Conservation (phyloP, 2,113 vertebrate species). For the Paramisgurnus dabryanus region DNA sequence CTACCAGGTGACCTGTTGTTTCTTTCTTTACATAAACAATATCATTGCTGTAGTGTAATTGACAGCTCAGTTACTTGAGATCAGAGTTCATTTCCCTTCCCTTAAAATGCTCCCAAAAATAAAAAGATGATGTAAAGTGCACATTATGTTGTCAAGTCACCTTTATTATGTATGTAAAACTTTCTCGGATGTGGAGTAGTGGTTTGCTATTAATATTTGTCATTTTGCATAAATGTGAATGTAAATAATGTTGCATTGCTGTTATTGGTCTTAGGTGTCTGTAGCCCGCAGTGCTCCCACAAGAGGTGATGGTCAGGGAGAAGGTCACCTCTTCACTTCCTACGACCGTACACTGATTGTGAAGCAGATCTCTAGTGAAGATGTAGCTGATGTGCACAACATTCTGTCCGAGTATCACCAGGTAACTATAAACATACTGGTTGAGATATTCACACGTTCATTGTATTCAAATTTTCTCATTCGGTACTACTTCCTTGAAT, state of each 20-base stretch:
- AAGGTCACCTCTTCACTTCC: slow-evolving; percentile 82
- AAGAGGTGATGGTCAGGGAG: slow-evolving; percentile 77
- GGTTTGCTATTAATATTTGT: background rate
- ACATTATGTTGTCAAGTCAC: too few species aligned
- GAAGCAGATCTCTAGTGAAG: slow-evolving; percentile 92
- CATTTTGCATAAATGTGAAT: background rate
- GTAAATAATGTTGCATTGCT: slow-evolving; percentile 2
- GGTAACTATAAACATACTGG: slow-evolving; percentile 64
- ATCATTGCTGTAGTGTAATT: too few species aligned
- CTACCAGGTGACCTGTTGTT: slow-evolving; percentile 76
- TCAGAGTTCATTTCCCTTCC: too few species aligned
- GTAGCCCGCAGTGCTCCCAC: slow-evolving; percentile 83
- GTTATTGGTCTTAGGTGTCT: slow-evolving; percentile 73
- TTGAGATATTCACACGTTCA: background rate
- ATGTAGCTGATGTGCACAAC: slow-evolving; percentile 89
- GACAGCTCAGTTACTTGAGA: too few species aligned
- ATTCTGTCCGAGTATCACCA: slow-evolving; percentile 94
- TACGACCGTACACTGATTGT: slow-evolving; percentile 87
- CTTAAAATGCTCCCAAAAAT: too few species aligned
- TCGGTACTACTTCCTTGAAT: slow-evolving; percentile 1
- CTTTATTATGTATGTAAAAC: too few species aligned
- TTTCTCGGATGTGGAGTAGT: too few species aligned
- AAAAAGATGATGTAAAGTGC: too few species aligned
- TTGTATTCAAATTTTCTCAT: background rate
- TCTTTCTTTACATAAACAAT: background rate